Base-by-base conservation (phyloP, 1,140 invertebrate genomes). In the Pteromalus puparum region DNA sequence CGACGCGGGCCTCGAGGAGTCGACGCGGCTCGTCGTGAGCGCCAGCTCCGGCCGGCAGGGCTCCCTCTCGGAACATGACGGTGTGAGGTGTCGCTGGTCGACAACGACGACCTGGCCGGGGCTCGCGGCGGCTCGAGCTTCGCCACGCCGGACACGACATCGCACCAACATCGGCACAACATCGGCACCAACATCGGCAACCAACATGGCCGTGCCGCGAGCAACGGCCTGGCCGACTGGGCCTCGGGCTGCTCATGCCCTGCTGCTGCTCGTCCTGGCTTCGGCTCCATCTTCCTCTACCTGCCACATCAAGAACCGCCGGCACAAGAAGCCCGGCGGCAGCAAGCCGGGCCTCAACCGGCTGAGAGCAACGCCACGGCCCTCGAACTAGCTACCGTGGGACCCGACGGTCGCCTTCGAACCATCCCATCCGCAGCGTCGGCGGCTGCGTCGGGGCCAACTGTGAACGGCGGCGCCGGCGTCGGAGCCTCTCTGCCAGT, bases 11-110 rank as follows among this genome's bases (percentile, higher is more conserved):
- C 90, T 94, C 12, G 94, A 95, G 87, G 94, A 94, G 84, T 93
- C 94, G 10, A 95, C 95, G 1, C 94, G 95, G 88, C 92, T 98
- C 79, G 95, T 97, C 0, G 95, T 99, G 1, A 96, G 96, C 1
- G 98, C 98, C 1, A 97, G 96, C 88, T 98, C 97, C 34, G 98
- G 98, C 1, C 93, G 96, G 76, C 96, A 97, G 90, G 96, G 96
- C 12, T 98, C 98, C 0, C 90, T 97, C 46, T 97, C 95, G 15
- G n/a, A 97, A 97, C 88, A 97, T 96, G 93, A 97, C 97, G 1
- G 95, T 97, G 6, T 97, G n/a, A 98, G 93, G 96, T 99, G 46
- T 94, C 94, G 21, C 90, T 98, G 28, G 97, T 98, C 18, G 92
- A 92, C 2, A 88, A 89, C 24, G 92, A 92, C 38, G 90, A 93